Evolutionary conservation across 2,888 invertebrate genomes (phyloP), one percentile per base, ranked within the genome.

Genomic region (Listrodromus nycthemerus): DNA sequence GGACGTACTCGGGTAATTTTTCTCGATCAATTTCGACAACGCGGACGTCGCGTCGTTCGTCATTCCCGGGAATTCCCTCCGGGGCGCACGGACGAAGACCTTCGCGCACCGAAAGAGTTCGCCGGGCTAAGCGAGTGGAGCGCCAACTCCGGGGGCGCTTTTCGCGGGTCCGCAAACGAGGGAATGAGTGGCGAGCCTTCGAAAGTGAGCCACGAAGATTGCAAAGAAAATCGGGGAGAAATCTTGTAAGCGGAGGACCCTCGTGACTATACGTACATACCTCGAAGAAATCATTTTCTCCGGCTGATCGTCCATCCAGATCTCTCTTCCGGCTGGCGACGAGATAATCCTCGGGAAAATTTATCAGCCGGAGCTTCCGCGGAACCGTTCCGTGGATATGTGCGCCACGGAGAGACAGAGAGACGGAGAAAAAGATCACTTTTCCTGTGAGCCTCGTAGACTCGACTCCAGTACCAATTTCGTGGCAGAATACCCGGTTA

Each of bases 301-400:
- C 50, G 73, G 67, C 73, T 80, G 85, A 86, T 70, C 82, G 82
- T 79, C 66, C 66, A 70, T 41, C 65, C 78, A 10, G 69, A 65
- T 58, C 24, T 16, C 27, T 58, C 73, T 67, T 71, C 73, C 24
- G 21, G 66, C 30, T 66, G 74, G 82, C 83, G 86, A 86, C 84
- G 79, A 86, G 88, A 87, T 89, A 89, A 89, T 89, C 90, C 88
- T 52, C 67, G 52, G 82, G 87, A 88, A 80, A 88, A 89, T 89
- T 89, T 89, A 89, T 89, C 89, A 89, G 81, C 41, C 21, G 52
- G 52, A 58, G 58, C 7, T 58, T 24, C 58, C 24, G 27, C 58
- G 58, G 58, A 27, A 83, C 58, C 52, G 33, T 76, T 27, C 65
- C 66, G 27, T 50, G 76, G 52, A n/a, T 58, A 67, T 55, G 50